Base-by-base conservation (phyloP, 2,113 vertebrate genomes). In the Alectura lathami region DNA sequence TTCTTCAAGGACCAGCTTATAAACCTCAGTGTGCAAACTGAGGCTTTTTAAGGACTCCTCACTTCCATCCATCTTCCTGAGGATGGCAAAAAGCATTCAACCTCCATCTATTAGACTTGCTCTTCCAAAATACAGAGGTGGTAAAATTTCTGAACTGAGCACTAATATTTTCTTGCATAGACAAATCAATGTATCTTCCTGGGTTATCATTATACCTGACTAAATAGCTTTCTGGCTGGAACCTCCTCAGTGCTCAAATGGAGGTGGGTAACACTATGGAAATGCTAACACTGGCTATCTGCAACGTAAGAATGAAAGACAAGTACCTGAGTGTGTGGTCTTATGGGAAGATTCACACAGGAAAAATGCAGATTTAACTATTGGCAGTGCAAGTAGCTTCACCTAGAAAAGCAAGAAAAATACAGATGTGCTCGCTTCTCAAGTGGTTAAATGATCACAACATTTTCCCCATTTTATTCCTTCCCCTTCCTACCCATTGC, bases 71-170 rank as follows among this genome's bases (percentile, higher is more conserved):
- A 6, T 80, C 60, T 90, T 78, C 47, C 51, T 10, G 18, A 67
- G 68, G 80, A 77, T 1, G 11, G 85, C 48, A 69, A 74, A 83
- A 90, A 81, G 59, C 63, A 43, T 29, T 92, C 36, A 72, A 74
- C 59, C 60, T 90, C 83, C 51, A 75, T 77, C 86, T 93, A 76
- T 59, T 95, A 30, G 88, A 95, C 64, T 67, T 60, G 54, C 56
- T 83, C 54, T 60, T 94, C 38, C 56, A 81, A 92, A 86, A 83
- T 27, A 66, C 27, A 43, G 47, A 94, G 64, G 80, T 68, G 72
- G 86, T 17, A 78, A 93, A 40, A 88, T 51, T 83, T 91, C 17
- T 80, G 42, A 86, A 91, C 18, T 62, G n/a, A 83, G 40, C 40
- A 12, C 40, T 9, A 36, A 5, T 43, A 32, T 24, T 63, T 72